Evolutionary conservation across 2,888 invertebrate genomes (phyloP).

Genomic region (Neoascia interrupta): DNA sequence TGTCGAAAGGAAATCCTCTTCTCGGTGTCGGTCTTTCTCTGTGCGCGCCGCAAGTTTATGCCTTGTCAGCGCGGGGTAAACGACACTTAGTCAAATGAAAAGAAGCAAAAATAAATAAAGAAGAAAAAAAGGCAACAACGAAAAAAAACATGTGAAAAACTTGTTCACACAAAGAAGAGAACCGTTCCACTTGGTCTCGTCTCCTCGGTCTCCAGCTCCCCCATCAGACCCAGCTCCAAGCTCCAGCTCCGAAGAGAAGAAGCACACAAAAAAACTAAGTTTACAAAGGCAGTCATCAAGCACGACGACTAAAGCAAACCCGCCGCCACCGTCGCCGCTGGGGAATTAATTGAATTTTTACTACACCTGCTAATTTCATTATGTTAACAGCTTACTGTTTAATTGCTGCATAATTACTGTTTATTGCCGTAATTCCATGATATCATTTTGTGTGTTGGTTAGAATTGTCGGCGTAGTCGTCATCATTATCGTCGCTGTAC

Average conservation of each 20-base stretch:
- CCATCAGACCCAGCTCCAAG: no score
- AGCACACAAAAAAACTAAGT: neutral
- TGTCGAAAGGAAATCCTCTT: slow-evolving; percentile 31
- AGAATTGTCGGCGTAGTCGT: slow-evolving; percentile 41
- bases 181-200: slow-evolving; percentile 43
- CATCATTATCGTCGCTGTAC: slow-evolving; percentile 18
- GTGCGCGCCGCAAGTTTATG: slow-evolving; percentile 51
- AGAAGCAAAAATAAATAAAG: slow-evolving; percentile 43
- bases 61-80: slow-evolving; percentile 67
- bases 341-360: slow-evolving; percentile 68
- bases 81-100: slow-evolving; percentile 68
- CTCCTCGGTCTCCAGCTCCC: no score
- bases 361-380: slow-evolving; percentile 70
- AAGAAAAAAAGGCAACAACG: slow-evolving; percentile 12
- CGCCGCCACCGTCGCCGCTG: slow-evolving; percentile 27
- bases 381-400: slow-evolving; percentile 70
- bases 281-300: slow-evolving; percentile 17
- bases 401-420: slow-evolving; percentile 70
- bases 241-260: neutral
- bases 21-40: slow-evolving; percentile 21
- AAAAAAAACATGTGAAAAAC: slow-evolving; percentile 61
- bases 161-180: slow-evolving; percentile 69
- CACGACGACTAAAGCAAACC: neutral
- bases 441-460: slow-evolving; percentile 69
- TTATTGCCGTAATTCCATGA: slow-evolving; percentile 69